Conservation (phyloP, 2,797 vertebrate genomes). For the Halcyon smyrnensis region DNA sequence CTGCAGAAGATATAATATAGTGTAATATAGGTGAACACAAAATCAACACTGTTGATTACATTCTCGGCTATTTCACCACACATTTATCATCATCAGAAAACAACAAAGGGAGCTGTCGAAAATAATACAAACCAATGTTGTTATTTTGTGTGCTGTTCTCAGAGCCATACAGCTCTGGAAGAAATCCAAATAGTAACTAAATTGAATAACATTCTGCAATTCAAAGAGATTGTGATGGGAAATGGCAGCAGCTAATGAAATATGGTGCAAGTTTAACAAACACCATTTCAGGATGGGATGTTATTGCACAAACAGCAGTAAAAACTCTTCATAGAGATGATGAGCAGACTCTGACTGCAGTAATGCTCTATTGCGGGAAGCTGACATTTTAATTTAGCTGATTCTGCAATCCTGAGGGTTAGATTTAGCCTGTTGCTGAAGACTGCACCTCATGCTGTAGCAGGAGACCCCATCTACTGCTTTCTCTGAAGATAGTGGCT, state of each 20-base stretch:
- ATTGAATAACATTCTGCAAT: conserved; percentile 70
- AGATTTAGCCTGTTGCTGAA: background rate
- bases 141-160: conserved; percentile 63
- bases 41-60: conserved; percentile 56
- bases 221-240: conserved; percentile 65
- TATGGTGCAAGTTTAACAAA: conserved; percentile 71
- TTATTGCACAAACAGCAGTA: conserved; percentile 72
- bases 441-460: background rate
- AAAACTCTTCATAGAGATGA: conserved; percentile 64
- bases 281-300: conserved; percentile 63
- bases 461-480: background rate
- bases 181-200: conserved; percentile 76
- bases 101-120: conserved; percentile 59
- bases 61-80: conserved; percentile 50
- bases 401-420: background rate
- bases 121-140: conserved; percentile 55
- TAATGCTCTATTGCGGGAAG: background rate
- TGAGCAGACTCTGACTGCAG: conserved; percentile 39
- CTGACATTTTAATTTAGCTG: conserved; percentile 62
- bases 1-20: conserved; percentile 32
- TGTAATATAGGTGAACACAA: conserved; percentile 57
- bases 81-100: conserved; percentile 70
- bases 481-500: background rate
- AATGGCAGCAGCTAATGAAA: conserved; percentile 74
- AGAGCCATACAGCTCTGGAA: conserved; percentile 71